Percentiles rank a stretch among this genome's conserved stretches.
These are phyloP conservation scores for Homarus gammarus DNA, from an alignment of 2,888 invertebrate genomes.

Conservation along the genomic window DNA sequence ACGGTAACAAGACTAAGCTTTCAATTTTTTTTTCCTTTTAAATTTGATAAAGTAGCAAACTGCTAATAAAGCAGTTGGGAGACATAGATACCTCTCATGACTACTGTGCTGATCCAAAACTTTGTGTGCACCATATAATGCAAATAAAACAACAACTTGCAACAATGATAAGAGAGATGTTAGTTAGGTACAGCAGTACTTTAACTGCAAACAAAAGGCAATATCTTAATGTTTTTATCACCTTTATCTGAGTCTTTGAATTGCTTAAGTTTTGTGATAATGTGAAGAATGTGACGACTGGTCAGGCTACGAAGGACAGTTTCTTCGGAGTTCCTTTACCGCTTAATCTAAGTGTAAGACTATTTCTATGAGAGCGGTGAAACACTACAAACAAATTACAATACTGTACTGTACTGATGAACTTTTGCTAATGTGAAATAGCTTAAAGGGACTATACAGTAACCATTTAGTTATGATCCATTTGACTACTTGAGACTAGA, in stretches of 20 bases:
- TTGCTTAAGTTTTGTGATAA: no score
- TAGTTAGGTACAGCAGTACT: no score
- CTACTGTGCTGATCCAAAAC: neutral
- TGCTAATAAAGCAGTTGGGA: neutral
- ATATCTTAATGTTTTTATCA: neutral
- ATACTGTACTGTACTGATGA: neutral
- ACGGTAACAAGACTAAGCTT: neutral
- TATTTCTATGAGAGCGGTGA: constrained; percentile 14
- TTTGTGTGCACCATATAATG: neutral
- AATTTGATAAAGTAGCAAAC: neutral
- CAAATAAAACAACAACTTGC: neutral
- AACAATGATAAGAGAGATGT: neutral
- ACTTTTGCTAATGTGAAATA: constrained; percentile 19
- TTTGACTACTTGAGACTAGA: neutral
- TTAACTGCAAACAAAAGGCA: no score
- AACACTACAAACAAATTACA: constrained; percentile 4
- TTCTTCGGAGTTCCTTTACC: neutral
- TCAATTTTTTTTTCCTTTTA: neutral
- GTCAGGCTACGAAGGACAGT: neutral
- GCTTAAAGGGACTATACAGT: neutral
- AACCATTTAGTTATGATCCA: neutral
- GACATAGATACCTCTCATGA: neutral
- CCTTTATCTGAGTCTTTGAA: no score
- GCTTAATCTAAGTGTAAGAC: neutral
- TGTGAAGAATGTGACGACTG: neutral